Percentiles rank a stretch among this genome's conserved stretches.
phyloP scores from a whole-genome alignment of 64 coral and sea anemone genomes.

The Actinia equina region DNA sequence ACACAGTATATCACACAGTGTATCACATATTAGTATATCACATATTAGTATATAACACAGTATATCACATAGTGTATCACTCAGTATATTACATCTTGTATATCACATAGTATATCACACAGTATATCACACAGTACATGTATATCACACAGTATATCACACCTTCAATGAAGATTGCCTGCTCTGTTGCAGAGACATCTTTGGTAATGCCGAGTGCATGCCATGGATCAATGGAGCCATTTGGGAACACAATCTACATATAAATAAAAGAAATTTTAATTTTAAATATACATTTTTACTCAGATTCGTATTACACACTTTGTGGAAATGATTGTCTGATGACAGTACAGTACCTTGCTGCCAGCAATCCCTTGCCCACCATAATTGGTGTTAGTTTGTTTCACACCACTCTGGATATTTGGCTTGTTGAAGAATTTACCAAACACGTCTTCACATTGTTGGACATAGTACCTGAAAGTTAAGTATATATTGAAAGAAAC shows the following conservation, averaged over 20 bases:
- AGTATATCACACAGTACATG: no score
- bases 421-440: slow-evolving; percentile 72
- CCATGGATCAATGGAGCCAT: slow-evolving; percentile 99
- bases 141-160: no score
- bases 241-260: slow-evolving; percentile 92
- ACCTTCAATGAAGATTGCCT: slow-evolving; percentile 94
- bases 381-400: slow-evolving; percentile 93
- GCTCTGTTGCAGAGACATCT: slow-evolving; percentile 70
- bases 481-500: not conserved
- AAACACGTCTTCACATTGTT: slow-evolving; percentile 93
- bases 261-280: not conserved
- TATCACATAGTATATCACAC: no score
- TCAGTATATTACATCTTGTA: no score
- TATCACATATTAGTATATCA: no score
- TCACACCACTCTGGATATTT: slow-evolving; percentile 74
- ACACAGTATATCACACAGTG: no score
- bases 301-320: no score
- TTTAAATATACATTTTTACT: no score
- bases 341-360: slow-evolving; percentile 41
- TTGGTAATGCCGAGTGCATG: slow-evolving; percentile 74
- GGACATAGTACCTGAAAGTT: slow-evolving; percentile 63
- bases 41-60: no score
- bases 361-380: slow-evolving; percentile 79
- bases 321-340: not conserved
- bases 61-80: no score